A percentile compares a stretch with the other conserved stretches of the same genome.
phyloP scores from a whole-genome alignment of 2,113 vertebrate genomes.

The Scolopax mira region DNA sequence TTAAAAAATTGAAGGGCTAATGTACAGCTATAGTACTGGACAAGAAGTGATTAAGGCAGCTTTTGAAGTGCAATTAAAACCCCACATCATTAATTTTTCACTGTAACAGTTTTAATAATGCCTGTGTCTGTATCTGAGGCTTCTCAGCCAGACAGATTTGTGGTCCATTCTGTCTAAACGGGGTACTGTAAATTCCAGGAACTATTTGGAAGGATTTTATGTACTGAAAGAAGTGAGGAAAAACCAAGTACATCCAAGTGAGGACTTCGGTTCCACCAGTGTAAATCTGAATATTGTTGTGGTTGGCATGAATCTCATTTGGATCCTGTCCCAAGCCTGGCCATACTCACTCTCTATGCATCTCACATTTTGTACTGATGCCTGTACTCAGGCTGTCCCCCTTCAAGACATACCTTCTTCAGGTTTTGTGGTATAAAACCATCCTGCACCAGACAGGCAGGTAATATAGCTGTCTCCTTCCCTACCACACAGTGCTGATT shows the following conservation, averaged over 20 bases:
- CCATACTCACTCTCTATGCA: not conserved
- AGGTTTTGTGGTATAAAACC: not conserved
- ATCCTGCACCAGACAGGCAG: not conserved
- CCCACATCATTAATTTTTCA: not conserved
- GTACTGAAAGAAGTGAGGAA: slow-evolving; percentile 1
- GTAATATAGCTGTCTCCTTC: not conserved
- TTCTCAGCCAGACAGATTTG: not conserved
- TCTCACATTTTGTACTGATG: not conserved
- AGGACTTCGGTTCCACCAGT: not conserved
- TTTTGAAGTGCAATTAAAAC: not conserved
- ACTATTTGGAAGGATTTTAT: not conserved
- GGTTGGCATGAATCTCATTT: slow-evolving; percentile 3
- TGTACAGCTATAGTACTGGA: not conserved
- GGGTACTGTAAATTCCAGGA: not conserved
- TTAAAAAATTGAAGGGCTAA: not conserved
- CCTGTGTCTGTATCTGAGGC: not conserved
- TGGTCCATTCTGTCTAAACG: not conserved
- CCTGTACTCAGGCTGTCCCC: not conserved
- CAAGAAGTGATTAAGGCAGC: not conserved
- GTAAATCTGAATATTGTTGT: slow-evolving; percentile 32
- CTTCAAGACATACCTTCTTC: slow-evolving; percentile 4
- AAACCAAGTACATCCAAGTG: slow-evolving; percentile 4
- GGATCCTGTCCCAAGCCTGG: not conserved
- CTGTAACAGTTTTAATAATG: not conserved
- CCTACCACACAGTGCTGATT: not conserved